These are phyloP conservation scores for Sphaerophoria taeniata DNA, from an alignment of 2,888 invertebrate genomes.

Conservation along the genomic window DNA sequence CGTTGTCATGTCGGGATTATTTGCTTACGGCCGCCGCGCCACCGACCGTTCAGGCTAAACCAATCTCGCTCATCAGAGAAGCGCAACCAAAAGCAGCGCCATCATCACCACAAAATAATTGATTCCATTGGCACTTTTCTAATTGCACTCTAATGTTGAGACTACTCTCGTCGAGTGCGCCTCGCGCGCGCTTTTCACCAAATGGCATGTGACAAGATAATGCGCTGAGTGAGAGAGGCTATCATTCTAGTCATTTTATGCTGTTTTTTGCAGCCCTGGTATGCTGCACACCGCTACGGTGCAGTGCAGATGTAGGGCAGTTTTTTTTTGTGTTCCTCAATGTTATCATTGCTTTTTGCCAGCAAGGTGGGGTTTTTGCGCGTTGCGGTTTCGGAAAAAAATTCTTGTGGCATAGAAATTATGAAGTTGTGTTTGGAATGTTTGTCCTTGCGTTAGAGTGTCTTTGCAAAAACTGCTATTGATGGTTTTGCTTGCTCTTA, in stretches of 20 bases:
- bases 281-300: constrained; percentile 33
- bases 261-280: constrained; percentile 9
- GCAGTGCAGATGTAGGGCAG: constrained; percentile 60
- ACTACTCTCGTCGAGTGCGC: constrained; percentile 31
- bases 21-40: too few species aligned
- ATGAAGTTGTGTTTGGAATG: constrained; percentile 44
- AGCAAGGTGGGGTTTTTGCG: constrained; percentile 4
- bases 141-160: constrained; percentile 67
- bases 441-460: neutral
- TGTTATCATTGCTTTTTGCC: neutral
- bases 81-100: constrained; percentile 23
- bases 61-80: constrained; percentile 40
- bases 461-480: neutral
- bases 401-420: constrained; percentile 60
- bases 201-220: constrained; percentile 64
- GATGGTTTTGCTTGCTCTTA: constrained; percentile 17
- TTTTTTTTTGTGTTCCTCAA: constrained; percentile 32
- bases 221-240: constrained; percentile 49
- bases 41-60: constrained; percentile 12
- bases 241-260: constrained; percentile 9
- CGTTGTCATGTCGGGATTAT: constrained; percentile 65
- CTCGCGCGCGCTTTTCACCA: constrained; percentile 24
- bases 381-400: constrained; percentile 49
- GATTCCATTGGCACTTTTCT: constrained; percentile 74
- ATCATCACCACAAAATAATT: constrained; percentile 70